A percentile compares a stretch with the other conserved stretches of the same genome.
These are phyloP conservation scores for Amblyopsis rosae DNA, from an alignment of 2,113 vertebrate genomes.

Conservation along the genomic window DNA sequence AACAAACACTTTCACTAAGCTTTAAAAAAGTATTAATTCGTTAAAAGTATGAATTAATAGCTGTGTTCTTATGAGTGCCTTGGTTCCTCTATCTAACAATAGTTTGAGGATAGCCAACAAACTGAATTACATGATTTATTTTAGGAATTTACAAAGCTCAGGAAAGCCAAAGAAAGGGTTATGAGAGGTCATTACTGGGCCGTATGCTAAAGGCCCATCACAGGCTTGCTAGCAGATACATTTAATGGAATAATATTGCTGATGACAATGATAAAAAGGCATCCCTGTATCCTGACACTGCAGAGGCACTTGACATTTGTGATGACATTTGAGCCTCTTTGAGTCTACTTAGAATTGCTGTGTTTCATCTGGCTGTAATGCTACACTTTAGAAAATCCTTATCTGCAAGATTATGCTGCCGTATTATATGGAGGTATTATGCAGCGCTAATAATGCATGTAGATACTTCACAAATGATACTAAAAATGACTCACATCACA, in stretches of 20 bases:
- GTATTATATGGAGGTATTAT: constrained; percentile 80
- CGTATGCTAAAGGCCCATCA: constrained; percentile 23
- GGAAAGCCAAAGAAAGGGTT: constrained; percentile 14
- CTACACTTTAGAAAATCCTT: constrained; percentile 80
- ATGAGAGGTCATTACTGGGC: constrained; percentile 22
- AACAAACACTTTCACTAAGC: too few relatives aligned
- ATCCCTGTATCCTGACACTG: constrained; percentile 63
- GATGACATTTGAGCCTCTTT: constrained; percentile 77
- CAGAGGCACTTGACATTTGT: constrained; percentile 80
- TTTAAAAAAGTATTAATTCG: too few relatives aligned
- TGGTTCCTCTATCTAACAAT: too few relatives aligned
- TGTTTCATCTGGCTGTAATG: constrained; percentile 81
- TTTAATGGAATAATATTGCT: constrained; percentile 21
- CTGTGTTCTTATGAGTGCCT: too few relatives aligned
- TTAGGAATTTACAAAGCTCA: too few relatives aligned
- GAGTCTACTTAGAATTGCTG: constrained; percentile 80
- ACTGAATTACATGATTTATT: too few relatives aligned
- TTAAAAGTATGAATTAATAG: too few relatives aligned
- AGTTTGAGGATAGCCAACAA: too few relatives aligned
- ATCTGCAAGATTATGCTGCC: constrained; percentile 84
- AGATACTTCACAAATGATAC: constrained; percentile 91
- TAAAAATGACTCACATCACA: constrained; percentile 83
- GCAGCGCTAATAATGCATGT: constrained; percentile 86
- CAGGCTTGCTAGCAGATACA: constrained; percentile 6
- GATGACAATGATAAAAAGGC: constrained; percentile 55